These are phyloP conservation scores for Nasonovia ribisnigri DNA, from an alignment of 2,888 invertebrate genomes.

Conservation along the genomic window DNA sequence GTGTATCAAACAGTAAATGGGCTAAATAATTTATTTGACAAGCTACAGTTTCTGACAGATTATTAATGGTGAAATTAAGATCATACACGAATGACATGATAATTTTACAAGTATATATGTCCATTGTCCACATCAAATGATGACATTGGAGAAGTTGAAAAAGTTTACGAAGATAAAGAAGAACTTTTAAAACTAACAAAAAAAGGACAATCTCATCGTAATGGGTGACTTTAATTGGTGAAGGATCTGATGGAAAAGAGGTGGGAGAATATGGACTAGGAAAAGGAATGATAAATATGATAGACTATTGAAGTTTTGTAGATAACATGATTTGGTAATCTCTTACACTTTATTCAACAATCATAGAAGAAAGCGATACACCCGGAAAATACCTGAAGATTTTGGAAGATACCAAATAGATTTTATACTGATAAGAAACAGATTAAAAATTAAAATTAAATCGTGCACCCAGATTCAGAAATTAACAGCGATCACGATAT, in stretches of 20 bases:
- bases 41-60: slow-evolving; percentile 10
- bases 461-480: not conserved
- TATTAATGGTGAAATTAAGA: slow-evolving; percentile 22
- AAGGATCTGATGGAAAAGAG: slow-evolving; percentile 38
- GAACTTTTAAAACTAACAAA: too few relatives aligned
- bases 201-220: too few relatives aligned
- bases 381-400: not conserved
- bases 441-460: too few relatives aligned
- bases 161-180: not conserved
- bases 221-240: slow-evolving; percentile 5
- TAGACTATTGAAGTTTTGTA: slow-evolving; percentile 50
- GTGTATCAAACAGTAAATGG: slow-evolving; percentile 24
- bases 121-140: slow-evolving; percentile 25
- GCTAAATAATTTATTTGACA: not conserved
- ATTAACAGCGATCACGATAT: not conserved
- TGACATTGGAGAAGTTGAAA: slow-evolving; percentile 22
- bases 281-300: slow-evolving; percentile 4
- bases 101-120: slow-evolving; percentile 28
- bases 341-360: slow-evolving; percentile 1
- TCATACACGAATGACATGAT: slow-evolving; percentile 12
- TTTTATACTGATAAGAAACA: slow-evolving; percentile 13
- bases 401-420: slow-evolving; percentile 26
- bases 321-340: not conserved
- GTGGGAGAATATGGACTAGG: slow-evolving; percentile 39
- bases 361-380: not conserved